Evolutionary conservation across 30 jellyfish, hydroid and myxozoan genomes (phyloP).

Genomic region (Turritopsis dohrnii): DNA sequence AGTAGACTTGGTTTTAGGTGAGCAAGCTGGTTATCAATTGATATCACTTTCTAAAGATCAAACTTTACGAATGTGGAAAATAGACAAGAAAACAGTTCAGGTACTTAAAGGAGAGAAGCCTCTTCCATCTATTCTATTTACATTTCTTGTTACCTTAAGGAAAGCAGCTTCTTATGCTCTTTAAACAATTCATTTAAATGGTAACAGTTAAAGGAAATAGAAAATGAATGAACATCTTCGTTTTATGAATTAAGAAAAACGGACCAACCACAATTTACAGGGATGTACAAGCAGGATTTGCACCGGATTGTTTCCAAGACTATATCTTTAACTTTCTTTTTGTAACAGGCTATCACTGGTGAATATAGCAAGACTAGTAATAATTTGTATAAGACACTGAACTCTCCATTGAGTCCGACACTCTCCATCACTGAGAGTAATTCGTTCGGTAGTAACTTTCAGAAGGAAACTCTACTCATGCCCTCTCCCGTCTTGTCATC

Average conservation of each 20-base stretch:
- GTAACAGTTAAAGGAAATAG: too few relatives aligned
- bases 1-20: slow-evolving; percentile 29
- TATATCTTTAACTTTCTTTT: too few relatives aligned
- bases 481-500: slow-evolving; percentile 1
- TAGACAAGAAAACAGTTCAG: slow-evolving; percentile 51
- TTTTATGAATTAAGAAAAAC: too few relatives aligned
- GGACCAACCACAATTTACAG: too few relatives aligned
- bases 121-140: too few relatives aligned
- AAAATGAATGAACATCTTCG: too few relatives aligned
- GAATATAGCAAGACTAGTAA: slow-evolving; percentile 4
- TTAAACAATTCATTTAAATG: too few relatives aligned
- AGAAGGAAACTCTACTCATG: not conserved
- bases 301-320: too few relatives aligned
- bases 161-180: too few relatives aligned
- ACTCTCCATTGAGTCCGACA: slow-evolving; percentile 29
- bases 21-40: slow-evolving; percentile 65
- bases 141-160: too few relatives aligned
- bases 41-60: slow-evolving; percentile 96
- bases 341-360: slow-evolving; percentile 25
- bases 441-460: not conserved
- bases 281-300: too few relatives aligned
- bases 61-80: slow-evolving; percentile 58
- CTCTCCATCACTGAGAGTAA: not conserved
- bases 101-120: too few relatives aligned
- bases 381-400: not conserved